These are phyloP conservation scores for Polylopha cassiicola DNA, from an alignment of 2,888 invertebrate species.

Conservation along the genomic window DNA sequence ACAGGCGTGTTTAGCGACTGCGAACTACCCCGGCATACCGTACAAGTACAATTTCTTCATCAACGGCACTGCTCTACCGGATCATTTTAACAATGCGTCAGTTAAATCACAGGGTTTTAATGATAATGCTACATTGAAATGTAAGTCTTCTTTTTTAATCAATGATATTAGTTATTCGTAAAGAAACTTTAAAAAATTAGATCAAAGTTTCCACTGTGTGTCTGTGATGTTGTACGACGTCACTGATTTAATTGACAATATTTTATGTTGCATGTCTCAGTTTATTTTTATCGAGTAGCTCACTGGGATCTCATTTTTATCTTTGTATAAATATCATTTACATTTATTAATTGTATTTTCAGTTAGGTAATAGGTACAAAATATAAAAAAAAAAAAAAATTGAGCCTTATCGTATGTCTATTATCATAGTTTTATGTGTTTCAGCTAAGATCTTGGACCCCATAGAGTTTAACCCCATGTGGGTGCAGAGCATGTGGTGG, in stretches of 20 bases:
- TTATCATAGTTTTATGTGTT: slow-evolving; percentile 15
- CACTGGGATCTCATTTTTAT: too few species aligned
- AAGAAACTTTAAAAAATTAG: too few species aligned
- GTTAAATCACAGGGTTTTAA: slow-evolving; percentile 48
- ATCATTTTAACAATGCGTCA: slow-evolving; percentile 44
- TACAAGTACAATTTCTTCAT: slow-evolving; percentile 61
- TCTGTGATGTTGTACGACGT: too few species aligned
- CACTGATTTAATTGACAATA: too few species aligned
- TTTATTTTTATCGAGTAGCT: too few species aligned
- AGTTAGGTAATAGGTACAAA: too few species aligned
- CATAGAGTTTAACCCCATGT: slow-evolving; percentile 86
- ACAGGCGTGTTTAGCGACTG: slow-evolving; percentile 86
- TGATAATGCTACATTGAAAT: slow-evolving; percentile 46
- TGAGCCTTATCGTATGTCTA: too few species aligned
- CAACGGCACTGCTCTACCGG: slow-evolving; percentile 48
- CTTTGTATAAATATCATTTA: too few species aligned
- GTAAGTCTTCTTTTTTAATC: slow-evolving; percentile 36
- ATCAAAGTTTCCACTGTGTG: too few species aligned
- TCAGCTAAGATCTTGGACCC: slow-evolving; percentile 62
- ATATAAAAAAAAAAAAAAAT: too few species aligned
- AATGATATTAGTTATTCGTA: slow-evolving; percentile 7
- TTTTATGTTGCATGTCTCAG: too few species aligned
- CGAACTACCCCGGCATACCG: slow-evolving; percentile 82
- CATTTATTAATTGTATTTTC: too few species aligned
- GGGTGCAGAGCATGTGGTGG: slow-evolving; percentile 97